phyloP scores from a whole-genome alignment of 1,140 invertebrate species.

The Heterodera schachtii region DNA sequence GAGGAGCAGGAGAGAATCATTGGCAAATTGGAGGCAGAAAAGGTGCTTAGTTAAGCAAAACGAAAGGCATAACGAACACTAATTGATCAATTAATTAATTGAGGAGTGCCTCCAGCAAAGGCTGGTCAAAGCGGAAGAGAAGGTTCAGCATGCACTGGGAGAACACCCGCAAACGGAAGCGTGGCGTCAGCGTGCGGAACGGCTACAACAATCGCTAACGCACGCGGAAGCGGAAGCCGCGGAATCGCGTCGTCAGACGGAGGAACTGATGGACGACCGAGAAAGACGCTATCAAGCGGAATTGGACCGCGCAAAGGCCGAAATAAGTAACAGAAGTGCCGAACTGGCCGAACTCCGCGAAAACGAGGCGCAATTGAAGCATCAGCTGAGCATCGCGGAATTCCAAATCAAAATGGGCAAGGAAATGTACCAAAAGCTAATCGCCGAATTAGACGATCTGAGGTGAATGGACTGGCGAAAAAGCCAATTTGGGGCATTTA shows the following conservation, averaged over 20 bases:
- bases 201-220: neutral
- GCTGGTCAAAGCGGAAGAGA: neutral
- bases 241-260: neutral
- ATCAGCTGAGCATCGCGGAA: conserved; percentile 24
- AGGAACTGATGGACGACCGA: conserved; percentile 20
- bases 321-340: neutral
- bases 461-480: too few species aligned
- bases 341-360: conserved; percentile 10
- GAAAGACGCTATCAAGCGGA: conserved; percentile 4
- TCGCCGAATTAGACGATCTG: conserved; percentile 29
- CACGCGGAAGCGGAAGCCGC: conserved; percentile 2
- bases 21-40: neutral
- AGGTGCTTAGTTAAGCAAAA: too few species aligned
- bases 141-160: neutral
- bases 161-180: neutral
- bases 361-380: conserved; percentile 14
- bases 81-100: neutral
- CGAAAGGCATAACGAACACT: too few species aligned
- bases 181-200: conserved; percentile 1
- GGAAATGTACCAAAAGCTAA: conserved; percentile 22
- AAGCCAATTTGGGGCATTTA: too few species aligned
- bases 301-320: neutral
- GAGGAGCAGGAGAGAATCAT: conserved; percentile 20
- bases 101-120: conserved; percentile 5
- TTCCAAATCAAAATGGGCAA: neutral